Base-by-base conservation (phyloP, 2,888 invertebrate genomes). In the Limulus polyphemus region DNA sequence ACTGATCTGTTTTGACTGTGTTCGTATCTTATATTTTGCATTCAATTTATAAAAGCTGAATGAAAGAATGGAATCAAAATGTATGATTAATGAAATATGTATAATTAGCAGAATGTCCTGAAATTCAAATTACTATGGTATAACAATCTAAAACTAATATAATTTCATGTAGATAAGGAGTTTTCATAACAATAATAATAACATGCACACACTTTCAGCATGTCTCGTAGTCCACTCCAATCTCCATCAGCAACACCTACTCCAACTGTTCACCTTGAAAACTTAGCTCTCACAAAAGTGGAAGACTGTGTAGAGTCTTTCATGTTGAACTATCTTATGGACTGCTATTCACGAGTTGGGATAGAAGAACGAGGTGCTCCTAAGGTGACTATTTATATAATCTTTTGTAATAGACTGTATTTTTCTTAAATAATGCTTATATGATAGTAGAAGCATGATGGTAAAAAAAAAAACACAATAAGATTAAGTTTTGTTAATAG, bases 331-430 rank as follows among this genome's bases (percentile, higher is more conserved):
- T 84, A 83, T 71, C 74, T 84, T 61, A 76, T 83, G 71, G 83
- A 83, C 67, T 82, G 81, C 73, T 89, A 88, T 75, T 83, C 84
- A 51, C 81, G 87, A 70, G 84, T 87, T 14, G 82, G 83, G 50
- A 74, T 83, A 0, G 88, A 88, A 74, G 88, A 88, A 74, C 79
- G 86, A 69, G 84, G 84, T 73, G 82, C 87, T 73, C 84, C 88
- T 17, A 88, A 87, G 79, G 81, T 81, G 68, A 67, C 62, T 52
- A 32, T 3, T 32, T 32, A 32, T 32, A 32, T 32, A 32, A 32
- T 32, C 32, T 32, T 32, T 32, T 3, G 32, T 32, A 32, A 32
- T 32, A 32, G 32, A 7, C 32, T 32, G 32, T 3, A 32, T 32
- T 32, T 32, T 32, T 32, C 7, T 32, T 32, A 3, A 5, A 5